Percentiles rank a stretch among this genome's conserved stretches.
These are phyloP conservation scores for Drosophila nikananu DNA, from an alignment of 1,140 invertebrate species.

Conservation along the genomic window DNA sequence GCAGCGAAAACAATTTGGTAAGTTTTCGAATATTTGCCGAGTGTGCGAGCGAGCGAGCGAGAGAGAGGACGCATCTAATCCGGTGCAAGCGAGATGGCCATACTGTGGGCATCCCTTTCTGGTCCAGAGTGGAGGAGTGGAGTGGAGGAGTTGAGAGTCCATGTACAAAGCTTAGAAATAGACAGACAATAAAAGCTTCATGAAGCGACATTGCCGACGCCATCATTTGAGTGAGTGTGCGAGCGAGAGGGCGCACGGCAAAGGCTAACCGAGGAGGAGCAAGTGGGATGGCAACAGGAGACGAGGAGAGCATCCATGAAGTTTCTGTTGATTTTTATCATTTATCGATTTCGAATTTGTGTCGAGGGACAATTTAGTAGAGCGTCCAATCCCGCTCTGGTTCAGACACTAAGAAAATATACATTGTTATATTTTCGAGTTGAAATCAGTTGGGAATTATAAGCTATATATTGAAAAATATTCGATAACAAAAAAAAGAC, in stretches of 20 bases:
- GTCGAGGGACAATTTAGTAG: constrained; percentile 83
- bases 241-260: constrained; percentile 24
- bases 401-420: not conserved
- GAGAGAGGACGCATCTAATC: constrained; percentile 37
- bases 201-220: constrained; percentile 73
- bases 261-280: not conserved
- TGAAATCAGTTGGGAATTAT: not conserved
- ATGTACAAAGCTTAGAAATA: constrained; percentile 84
- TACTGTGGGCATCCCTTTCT: constrained; percentile 31
- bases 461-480: too few species aligned
- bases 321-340: constrained; percentile 85
- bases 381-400: constrained; percentile 21
- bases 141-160: constrained; percentile 37
- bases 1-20: constrained; percentile 83
- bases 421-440: not conserved
- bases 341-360: constrained; percentile 85
- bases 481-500: too few species aligned
- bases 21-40: constrained; percentile 80
- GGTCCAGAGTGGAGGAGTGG: not conserved
- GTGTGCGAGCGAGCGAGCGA: constrained; percentile 21
- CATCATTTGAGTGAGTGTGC: constrained; percentile 57
- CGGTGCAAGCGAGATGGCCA: constrained; percentile 53
- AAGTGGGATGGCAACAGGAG: constrained; percentile 20
- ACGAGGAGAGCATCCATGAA: constrained; percentile 62
- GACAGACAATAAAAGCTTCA: constrained; percentile 84